Percentiles rank a stretch among this genome's conserved stretches.
These are phyloP conservation scores for Neomicropteryx cornuta DNA, from an alignment of 1,140 invertebrate species.

Conservation along the genomic window DNA sequence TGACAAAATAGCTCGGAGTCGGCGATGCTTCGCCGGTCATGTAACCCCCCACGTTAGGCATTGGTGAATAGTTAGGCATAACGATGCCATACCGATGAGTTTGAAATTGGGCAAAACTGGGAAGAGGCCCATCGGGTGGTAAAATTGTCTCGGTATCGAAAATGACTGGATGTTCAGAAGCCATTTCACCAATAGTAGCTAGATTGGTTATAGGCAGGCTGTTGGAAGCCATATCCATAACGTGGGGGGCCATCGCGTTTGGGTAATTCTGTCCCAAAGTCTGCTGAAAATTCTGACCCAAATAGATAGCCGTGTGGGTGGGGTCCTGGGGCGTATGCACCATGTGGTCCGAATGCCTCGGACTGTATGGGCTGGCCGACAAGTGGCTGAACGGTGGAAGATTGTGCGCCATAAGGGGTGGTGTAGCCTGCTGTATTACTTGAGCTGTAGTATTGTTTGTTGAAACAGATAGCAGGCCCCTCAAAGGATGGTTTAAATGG, in stretches of 20 bases:
- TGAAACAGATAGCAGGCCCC: slow-evolving; percentile 68
- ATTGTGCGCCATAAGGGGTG: slow-evolving; percentile 45
- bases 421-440: slow-evolving; percentile 41
- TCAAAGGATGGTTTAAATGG: slow-evolving; percentile 60
- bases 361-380: slow-evolving; percentile 38
- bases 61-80: slow-evolving; percentile 39
- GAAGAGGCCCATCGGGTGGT: slow-evolving; percentile 41
- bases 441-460: slow-evolving; percentile 43
- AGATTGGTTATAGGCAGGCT: slow-evolving; percentile 47
- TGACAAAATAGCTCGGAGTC: slow-evolving; percentile 35
- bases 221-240: slow-evolving; percentile 63
- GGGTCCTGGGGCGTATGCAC: slow-evolving; percentile 47
- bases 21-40: slow-evolving; percentile 44
- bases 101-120: slow-evolving; percentile 52
- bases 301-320: slow-evolving; percentile 43
- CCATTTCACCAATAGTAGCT: slow-evolving; percentile 60
- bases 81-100: slow-evolving; percentile 42
- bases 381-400: slow-evolving; percentile 41
- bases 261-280: slow-evolving; percentile 53
- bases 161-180: slow-evolving; percentile 32
- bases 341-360: slow-evolving; percentile 40
- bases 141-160: slow-evolving; percentile 34
- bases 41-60: slow-evolving; percentile 61
- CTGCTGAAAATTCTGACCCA: slow-evolving; percentile 45
- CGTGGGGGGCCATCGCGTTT: slow-evolving; percentile 74